Percentiles rank a stretch among this genome's conserved stretches.
Evolutionary conservation across 2,113 vertebrate genomes (phyloP).

Genomic region (Rutilus rutilus): DNA sequence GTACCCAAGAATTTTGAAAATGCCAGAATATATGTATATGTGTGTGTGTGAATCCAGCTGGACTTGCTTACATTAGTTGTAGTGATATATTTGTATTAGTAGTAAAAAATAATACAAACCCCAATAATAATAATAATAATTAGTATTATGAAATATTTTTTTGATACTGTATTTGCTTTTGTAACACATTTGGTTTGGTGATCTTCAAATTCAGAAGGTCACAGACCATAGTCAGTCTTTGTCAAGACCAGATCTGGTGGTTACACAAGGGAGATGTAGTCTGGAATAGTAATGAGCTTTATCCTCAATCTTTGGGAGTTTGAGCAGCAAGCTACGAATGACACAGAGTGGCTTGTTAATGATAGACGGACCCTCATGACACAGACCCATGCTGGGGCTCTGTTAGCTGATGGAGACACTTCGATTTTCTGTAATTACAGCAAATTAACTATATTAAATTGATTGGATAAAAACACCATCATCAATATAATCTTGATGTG

Average conservation of each 20-base stretch:
- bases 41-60: not conserved
- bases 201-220: slow-evolving; percentile 32
- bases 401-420: slow-evolving; percentile 29
- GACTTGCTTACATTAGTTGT: not conserved
- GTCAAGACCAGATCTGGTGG: slow-evolving; percentile 13
- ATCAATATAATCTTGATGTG: not conserved
- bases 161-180: not conserved
- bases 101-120: not conserved
- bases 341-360: slow-evolving; percentile 28
- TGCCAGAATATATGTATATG: not conserved
- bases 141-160: not conserved
- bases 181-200: not conserved
- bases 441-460: not conserved
- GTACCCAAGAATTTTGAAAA: not conserved
- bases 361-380: slow-evolving; percentile 28
- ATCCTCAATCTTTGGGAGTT: slow-evolving; percentile 17
- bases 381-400: slow-evolving; percentile 23
- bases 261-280: slow-evolving; percentile 29
- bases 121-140: not conserved
- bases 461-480: not conserved
- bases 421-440: slow-evolving; percentile 32
- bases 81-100: not conserved
- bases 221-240: slow-evolving; percentile 21
- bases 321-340: slow-evolving; percentile 33
- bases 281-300: slow-evolving; percentile 38